Percentiles rank a stretch among this genome's conserved stretches.
Conservation (phyloP, 2,797 vertebrate species). For the Channallabes apus region DNA sequence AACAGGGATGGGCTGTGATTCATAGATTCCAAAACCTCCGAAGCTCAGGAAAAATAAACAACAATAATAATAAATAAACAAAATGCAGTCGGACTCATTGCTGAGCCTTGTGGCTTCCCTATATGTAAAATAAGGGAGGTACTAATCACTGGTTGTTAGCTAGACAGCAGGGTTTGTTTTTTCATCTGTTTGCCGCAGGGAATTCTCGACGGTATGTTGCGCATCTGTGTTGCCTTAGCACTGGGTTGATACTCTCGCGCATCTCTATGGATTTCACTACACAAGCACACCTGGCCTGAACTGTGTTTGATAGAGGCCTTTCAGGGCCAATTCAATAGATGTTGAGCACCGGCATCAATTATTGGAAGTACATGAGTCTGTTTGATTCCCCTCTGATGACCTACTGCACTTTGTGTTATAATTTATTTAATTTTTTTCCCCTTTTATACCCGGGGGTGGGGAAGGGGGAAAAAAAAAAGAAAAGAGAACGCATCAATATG, state of each 20-base stretch:
- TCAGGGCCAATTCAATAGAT: conserved; percentile 42
- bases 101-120: background rate
- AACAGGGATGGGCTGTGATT: background rate
- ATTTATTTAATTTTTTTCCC: background rate
- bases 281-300: conserved; percentile 37
- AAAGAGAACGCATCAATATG: background rate
- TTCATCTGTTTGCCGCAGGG: background rate
- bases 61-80: background rate
- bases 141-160: background rate
- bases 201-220: background rate
- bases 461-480: background rate
- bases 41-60: background rate
- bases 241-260: conserved; percentile 17
- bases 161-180: background rate
- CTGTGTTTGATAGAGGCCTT: conserved; percentile 15
- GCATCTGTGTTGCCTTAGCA: conserved; percentile 12
- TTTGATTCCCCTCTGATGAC: conserved; percentile 34
- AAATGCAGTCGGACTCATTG: background rate
- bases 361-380: conserved; percentile 39
- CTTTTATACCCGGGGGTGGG: background rate
- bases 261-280: background rate
- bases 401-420: conserved; percentile 1
- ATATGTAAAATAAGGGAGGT: background rate
- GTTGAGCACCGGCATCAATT: conserved; percentile 42
- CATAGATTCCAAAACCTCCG: background rate